A percentile compares a stretch with the other conserved stretches of the same genome.
phyloP scores from a whole-genome alignment of 2,797 vertebrate species.

The Falco concolor region DNA sequence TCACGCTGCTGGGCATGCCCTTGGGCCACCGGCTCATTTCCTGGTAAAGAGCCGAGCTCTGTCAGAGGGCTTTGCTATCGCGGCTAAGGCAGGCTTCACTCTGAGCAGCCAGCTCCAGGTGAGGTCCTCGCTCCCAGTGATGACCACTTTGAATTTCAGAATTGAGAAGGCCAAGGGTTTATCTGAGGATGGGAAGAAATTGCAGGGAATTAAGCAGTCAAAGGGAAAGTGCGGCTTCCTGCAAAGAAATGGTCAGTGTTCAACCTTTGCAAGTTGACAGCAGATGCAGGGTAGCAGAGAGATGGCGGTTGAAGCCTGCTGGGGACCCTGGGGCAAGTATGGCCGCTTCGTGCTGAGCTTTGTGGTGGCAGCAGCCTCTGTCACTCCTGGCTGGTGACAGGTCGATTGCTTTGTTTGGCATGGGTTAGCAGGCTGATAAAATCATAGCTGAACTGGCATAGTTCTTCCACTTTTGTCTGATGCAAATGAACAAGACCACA shows the following conservation, averaged over 20 bases:
- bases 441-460: background rate
- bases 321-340: background rate
- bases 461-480: background rate
- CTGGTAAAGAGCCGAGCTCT: background rate
- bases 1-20: background rate
- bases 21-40: background rate
- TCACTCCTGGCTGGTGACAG: background rate
- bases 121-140: background rate
- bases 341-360: background rate
- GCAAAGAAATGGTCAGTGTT: background rate
- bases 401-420: background rate
- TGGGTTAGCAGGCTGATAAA: background rate
- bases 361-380: background rate
- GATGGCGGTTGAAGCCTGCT: background rate
- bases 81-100: background rate
- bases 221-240: background rate
- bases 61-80: background rate
- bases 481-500: background rate
- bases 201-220: background rate
- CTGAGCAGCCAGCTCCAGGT: background rate
- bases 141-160: background rate
- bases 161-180: background rate
- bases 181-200: background rate
- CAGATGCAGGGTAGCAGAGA: background rate
- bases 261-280: background rate